Evolutionary conservation across 2,888 invertebrate species (phyloP), one percentile per base, ranked within the genome.

Genomic region (Pristionchus exspectatus): DNA sequence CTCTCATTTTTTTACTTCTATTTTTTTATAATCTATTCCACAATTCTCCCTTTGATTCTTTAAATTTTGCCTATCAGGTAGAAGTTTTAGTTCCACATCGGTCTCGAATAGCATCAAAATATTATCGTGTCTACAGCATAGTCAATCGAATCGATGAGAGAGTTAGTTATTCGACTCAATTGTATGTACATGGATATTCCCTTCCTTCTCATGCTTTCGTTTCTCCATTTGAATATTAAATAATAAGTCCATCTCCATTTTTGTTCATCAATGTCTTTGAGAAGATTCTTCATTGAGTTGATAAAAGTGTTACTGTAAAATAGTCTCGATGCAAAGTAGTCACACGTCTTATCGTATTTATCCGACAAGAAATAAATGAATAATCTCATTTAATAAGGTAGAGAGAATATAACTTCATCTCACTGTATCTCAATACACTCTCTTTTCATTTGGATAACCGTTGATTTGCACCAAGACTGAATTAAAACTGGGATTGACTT

Each of bases 401-500:
- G 77, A 77, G 77, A 77, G 77, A 77, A 77, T 77, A n/a, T n/a
- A 44, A 10, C 21, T 77, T 77, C 77, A 77, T 77, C 77, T 77
- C 77, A 77, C 12, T 33, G 33, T 74, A n/a, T 77, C 24, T 77
- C 44, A 44, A 33, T 44, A 77, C 50, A 50, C 50, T 77, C 50
- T 77, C 50, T 77, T 30, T 44, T 77, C 77, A 44, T 77, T 77
- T 21, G 77, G 24, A 21, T 77, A 77, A 44, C 77, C 77, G 77
- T 77, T 9, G 24, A 33, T 38, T 44, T 77, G 44, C 38, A 77
- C 77, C 77, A 77, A 77, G 44, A n/a, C 24, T 18, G 33, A 74
- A 33, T 33, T 10, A 44, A 24, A 77, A 72, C 72, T 30, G 38
- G 38, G 44, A 77, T 77, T 18, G 24, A 38, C 38, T 77, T 77